These are phyloP conservation scores for Cosmorhoe ocellata DNA, from an alignment of 2,888 invertebrate species.

Conservation along the genomic window DNA sequence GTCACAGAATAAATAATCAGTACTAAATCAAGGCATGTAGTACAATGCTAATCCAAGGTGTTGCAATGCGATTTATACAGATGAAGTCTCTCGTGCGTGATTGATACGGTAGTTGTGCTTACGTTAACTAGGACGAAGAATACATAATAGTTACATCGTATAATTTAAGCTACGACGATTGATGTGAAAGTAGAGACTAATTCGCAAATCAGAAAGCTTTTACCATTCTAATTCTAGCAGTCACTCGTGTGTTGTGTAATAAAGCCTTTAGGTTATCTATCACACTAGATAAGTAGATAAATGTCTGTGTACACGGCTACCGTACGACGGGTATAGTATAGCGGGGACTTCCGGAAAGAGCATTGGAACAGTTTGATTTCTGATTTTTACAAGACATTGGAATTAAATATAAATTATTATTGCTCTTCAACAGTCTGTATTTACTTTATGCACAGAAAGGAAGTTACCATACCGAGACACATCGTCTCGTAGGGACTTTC, in stretches of 20 bases:
- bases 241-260: constrained; percentile 19
- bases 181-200: constrained; percentile 34
- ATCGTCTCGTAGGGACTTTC: no score
- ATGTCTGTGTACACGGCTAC: not conserved
- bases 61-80: constrained; percentile 50
- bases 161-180: constrained; percentile 10
- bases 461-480: no score
- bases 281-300: not conserved
- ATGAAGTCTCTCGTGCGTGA: constrained; percentile 38
- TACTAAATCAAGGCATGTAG: no score
- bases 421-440: no score
- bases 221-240: constrained; percentile 23
- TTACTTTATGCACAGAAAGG: no score
- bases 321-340: no score
- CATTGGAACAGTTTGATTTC: no score
- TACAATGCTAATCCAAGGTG: constrained; percentile 29
- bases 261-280: constrained; percentile 1
- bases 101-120: constrained; percentile 7
- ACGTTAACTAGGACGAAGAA: constrained; percentile 14
- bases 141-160: constrained; percentile 17
- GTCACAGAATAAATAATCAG: no score
- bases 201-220: constrained; percentile 29
- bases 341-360: no score
- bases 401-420: no score
- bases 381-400: no score